Percentiles rank a stretch among this genome's conserved stretches.
Conservation (phyloP, 2,888 invertebrate genomes). For the Eudemis profundana region DNA sequence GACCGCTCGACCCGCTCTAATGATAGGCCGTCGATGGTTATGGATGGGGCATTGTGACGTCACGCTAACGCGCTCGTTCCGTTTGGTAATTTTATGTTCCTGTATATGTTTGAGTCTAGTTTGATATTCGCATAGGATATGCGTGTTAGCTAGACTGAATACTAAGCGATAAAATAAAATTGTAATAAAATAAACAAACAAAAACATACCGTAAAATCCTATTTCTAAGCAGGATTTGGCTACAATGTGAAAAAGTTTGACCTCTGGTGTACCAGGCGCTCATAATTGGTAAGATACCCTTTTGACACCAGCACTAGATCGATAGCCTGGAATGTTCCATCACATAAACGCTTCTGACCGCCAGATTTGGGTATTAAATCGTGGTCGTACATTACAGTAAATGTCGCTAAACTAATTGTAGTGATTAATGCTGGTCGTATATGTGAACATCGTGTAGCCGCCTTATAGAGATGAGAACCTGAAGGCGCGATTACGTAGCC, state of each 20-base stretch:
- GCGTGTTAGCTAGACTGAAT: conserved; percentile 8
- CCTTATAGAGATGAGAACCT: conserved; percentile 52
- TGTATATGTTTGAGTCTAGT: conserved; percentile 9
- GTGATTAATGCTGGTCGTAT: conserved; percentile 48
- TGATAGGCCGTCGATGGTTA: conserved; percentile 41
- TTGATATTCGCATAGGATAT: conserved; percentile 27
- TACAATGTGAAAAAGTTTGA: too few relatives aligned
- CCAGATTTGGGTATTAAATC: conserved; percentile 17
- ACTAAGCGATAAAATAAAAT: too few relatives aligned
- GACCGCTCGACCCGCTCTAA: conserved; percentile 63
- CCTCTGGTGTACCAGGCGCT: too few relatives aligned
- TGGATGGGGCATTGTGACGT: conserved; percentile 41
- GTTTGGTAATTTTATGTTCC: conserved; percentile 16
- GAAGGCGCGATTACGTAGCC: conserved; percentile 33
- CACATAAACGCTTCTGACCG: conserved; percentile 8
- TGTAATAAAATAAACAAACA: too few relatives aligned
- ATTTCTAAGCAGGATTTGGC: too few relatives aligned
- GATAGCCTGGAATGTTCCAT: background rate
- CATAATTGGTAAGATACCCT: too few relatives aligned
- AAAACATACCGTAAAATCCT: too few relatives aligned
- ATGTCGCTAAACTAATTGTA: conserved; percentile 38
- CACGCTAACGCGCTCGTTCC: conserved; percentile 27
- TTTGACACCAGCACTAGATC: background rate
- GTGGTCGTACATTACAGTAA: conserved; percentile 27
- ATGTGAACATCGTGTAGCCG: conserved; percentile 53